Conservation (phyloP, 2,113 vertebrate genomes). For the Diadophis punctatus region DNA sequence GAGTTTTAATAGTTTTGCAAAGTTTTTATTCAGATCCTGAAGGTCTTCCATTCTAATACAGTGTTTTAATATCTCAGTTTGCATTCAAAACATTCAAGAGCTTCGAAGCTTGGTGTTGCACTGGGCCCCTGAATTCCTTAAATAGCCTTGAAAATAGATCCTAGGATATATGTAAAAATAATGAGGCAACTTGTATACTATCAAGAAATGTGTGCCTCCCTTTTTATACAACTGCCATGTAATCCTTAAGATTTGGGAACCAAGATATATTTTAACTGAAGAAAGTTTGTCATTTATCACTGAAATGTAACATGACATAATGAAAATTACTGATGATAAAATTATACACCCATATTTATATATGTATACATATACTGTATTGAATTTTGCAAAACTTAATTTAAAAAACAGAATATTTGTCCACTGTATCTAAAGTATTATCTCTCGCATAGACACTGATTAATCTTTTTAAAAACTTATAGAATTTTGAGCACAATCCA, state of each 20-base stretch:
- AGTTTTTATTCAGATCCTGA: neutral
- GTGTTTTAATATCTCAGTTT: neutral
- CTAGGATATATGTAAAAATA: neutral
- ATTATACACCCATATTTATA: neutral
- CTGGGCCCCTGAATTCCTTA: neutral
- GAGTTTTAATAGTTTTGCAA: neutral
- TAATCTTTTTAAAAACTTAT: neutral
- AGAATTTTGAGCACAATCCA: neutral
- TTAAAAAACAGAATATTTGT: neutral
- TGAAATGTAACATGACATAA: neutral
- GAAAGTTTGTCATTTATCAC: neutral
- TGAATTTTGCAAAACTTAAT: neutral
- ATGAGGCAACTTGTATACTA: neutral
- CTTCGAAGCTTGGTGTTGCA: neutral
- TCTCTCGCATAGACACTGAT: neutral
- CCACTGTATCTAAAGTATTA: neutral
- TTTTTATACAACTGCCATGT: neutral
- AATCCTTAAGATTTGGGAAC: neutral
- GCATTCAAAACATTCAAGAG: neutral
- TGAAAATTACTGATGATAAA: neutral
- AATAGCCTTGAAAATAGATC: neutral
- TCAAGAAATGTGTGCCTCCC: neutral
- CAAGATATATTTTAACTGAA: neutral
- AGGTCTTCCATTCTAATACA: neutral
- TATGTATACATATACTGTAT: neutral